phyloP scores from a whole-genome alignment of 2,797 vertebrate genomes.

The Enteromius thamalakanensis region DNA sequence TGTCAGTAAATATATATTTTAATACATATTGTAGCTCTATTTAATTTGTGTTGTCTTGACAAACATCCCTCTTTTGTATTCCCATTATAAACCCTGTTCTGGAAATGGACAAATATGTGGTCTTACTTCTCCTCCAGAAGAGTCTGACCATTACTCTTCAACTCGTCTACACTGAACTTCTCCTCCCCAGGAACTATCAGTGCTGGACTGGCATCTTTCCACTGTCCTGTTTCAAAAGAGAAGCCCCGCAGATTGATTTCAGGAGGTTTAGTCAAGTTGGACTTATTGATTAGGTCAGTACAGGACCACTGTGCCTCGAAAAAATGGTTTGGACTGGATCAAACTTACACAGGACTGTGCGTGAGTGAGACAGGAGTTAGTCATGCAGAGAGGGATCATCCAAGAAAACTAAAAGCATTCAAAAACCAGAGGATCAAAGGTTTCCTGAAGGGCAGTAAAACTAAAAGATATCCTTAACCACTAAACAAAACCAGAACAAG shows the following conservation, averaged over 20 bases:
- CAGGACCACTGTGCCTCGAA: conserved; percentile 9
- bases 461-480: neutral
- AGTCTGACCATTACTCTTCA: conserved; percentile 93
- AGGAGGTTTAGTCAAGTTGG: conserved; percentile 32
- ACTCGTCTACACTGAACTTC: conserved; percentile 95
- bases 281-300: conserved; percentile 36
- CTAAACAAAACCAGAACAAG: neutral
- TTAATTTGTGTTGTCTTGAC: neutral
- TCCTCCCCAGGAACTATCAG: conserved; percentile 94
- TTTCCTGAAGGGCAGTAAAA: neutral
- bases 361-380: conserved; percentile 50
- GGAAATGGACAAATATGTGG: neutral
- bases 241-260: conserved; percentile 60
- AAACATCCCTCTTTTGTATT: conserved; percentile 13
- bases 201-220: conserved; percentile 90
- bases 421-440: conserved; percentile 17
- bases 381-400: conserved; percentile 59
- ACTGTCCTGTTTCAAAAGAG: conserved; percentile 80
- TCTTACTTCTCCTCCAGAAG: conserved; percentile 96
- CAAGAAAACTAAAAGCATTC: conserved; percentile 27
- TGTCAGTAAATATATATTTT: neutral
- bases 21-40: neutral
- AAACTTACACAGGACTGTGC: conserved; percentile 46
- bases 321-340: conserved; percentile 31
- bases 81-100: neutral